These are phyloP conservation scores for Drosophila atripex DNA, from an alignment of 2,888 invertebrate species.

Conservation along the genomic window DNA sequence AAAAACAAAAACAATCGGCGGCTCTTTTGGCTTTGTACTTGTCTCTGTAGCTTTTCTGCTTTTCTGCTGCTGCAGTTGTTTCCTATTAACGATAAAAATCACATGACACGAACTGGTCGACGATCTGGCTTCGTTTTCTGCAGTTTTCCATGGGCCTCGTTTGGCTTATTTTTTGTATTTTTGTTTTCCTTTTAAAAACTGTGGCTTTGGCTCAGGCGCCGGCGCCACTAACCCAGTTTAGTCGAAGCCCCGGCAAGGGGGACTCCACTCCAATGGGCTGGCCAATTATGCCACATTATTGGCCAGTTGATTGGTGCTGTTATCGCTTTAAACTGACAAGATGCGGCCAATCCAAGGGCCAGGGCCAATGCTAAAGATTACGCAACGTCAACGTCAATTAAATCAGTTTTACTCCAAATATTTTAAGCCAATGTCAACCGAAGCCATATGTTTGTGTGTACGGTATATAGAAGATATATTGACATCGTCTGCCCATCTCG, in stretches of 20 bases:
- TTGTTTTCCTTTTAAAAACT: constrained; percentile 5
- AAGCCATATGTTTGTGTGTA: constrained; percentile 19
- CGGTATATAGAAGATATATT: constrained; percentile 55
- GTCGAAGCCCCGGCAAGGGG: background rate
- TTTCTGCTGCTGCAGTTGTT: constrained; percentile 64
- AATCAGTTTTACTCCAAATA: constrained; percentile 78
- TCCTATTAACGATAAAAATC: constrained; percentile 78
- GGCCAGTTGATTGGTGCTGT: constrained; percentile 54
- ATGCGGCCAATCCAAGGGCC: constrained; percentile 33
- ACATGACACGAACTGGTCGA: constrained; percentile 78
- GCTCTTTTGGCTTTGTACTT: constrained; percentile 76
- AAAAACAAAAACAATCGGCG: constrained; percentile 58
- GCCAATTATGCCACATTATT: constrained; percentile 75
- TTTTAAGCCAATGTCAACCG: constrained; percentile 73
- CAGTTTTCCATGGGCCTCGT: constrained; percentile 40
- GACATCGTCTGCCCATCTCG: constrained; percentile 57
- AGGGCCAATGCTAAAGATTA: constrained; percentile 53
- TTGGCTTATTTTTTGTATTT: constrained; percentile 26
- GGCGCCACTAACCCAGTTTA: constrained; percentile 78
- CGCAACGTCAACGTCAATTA: constrained; percentile 75
- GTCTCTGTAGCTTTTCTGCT: constrained; percentile 53
- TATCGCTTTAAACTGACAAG: constrained; percentile 55
- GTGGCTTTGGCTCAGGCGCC: constrained; percentile 69
- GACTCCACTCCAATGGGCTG: constrained; percentile 52
- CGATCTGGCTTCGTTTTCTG: constrained; percentile 68